phyloP scores from a whole-genome alignment of 2,113 vertebrate genomes.

The Phyllopteryx taeniolatus region DNA sequence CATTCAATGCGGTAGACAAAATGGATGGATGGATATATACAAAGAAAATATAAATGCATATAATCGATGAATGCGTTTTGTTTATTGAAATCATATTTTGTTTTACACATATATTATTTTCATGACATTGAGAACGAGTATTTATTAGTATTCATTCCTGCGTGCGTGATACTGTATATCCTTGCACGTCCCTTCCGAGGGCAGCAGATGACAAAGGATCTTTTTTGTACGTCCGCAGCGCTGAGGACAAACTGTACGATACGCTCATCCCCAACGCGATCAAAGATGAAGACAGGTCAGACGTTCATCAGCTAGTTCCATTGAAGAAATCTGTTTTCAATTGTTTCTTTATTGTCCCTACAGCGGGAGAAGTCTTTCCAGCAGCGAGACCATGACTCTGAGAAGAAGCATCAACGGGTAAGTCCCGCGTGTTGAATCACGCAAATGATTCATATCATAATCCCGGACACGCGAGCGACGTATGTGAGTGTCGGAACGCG shows the following conservation, averaged over 20 bases:
- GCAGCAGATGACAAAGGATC: too few species aligned
- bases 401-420: conserved; percentile 36
- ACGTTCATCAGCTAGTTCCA: neutral
- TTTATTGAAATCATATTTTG: too few species aligned
- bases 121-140: too few species aligned
- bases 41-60: too few species aligned
- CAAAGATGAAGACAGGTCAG: conserved; percentile 46
- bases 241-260: conserved; percentile 32
- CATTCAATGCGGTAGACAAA: too few species aligned
- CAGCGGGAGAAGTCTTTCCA: conserved; percentile 32
- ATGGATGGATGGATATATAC: too few species aligned
- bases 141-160: too few species aligned
- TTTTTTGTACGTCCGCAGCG: conserved; percentile 22
- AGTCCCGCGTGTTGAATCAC: conserved; percentile 5
- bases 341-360: neutral
- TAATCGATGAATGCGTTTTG: too few species aligned
- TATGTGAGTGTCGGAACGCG: neutral
- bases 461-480: neutral
- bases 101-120: too few species aligned
- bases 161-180: too few species aligned
- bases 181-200: too few species aligned
- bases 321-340: neutral
- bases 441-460: neutral
- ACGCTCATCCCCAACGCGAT: conserved; percentile 9
- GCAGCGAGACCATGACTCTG: conserved; percentile 40